Conservation (phyloP, 2,888 invertebrate species). For the Callimorpha dominula region DNA sequence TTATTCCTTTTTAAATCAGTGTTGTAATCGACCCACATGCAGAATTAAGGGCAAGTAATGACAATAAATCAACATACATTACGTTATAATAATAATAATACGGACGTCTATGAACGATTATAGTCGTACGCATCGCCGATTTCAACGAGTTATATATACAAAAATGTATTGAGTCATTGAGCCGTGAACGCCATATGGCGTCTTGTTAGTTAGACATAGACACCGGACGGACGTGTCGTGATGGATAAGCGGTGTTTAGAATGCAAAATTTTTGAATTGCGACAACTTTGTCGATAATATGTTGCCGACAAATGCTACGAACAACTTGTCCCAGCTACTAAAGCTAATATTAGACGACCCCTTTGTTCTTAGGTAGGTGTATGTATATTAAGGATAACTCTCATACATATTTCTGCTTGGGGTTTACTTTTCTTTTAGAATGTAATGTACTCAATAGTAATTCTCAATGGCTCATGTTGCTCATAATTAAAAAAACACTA, state of each 20-base stretch:
- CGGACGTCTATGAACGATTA: slow-evolving; percentile 42
- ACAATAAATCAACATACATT: slow-evolving; percentile 48
- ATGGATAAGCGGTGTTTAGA: slow-evolving; percentile 57
- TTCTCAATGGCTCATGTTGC: background rate
- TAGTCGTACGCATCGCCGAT: slow-evolving; percentile 59
- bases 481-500: background rate
- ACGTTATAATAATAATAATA: slow-evolving; percentile 51
- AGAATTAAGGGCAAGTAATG: slow-evolving; percentile 43
- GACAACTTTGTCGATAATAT: slow-evolving; percentile 10
- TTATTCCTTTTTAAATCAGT: slow-evolving; percentile 18
- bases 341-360: background rate
- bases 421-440: background rate
- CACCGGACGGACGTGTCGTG: slow-evolving; percentile 66
- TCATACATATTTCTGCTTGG: background rate
- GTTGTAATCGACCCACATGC: slow-evolving; percentile 35
- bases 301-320: slow-evolving; percentile 12
- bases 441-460: background rate
- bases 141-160: slow-evolving; percentile 58
- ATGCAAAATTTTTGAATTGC: slow-evolving; percentile 39
- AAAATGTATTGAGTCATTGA: slow-evolving; percentile 70
- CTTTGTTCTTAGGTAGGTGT: background rate
- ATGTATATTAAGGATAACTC: background rate
- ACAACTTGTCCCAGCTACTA: background rate
- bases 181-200: slow-evolving; percentile 76
- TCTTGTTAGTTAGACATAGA: slow-evolving; percentile 67